phyloP scores from a whole-genome alignment of 2,888 invertebrate genomes.

The Amphipoea oculea region DNA sequence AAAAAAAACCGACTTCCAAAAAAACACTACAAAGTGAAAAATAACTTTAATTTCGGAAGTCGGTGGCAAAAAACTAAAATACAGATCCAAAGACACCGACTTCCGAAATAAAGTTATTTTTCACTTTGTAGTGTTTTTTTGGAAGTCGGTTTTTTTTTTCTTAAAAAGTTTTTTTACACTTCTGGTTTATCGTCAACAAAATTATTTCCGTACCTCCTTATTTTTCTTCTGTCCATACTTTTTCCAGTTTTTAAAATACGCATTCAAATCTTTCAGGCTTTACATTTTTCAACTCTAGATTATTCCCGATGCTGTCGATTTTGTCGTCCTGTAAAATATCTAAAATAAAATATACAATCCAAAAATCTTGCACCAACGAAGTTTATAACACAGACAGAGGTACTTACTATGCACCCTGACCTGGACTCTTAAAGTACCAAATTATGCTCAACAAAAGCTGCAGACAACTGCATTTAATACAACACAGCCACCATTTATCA shows the following conservation, averaged over 20 bases:
- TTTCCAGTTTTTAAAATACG: not conserved
- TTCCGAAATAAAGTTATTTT: no score
- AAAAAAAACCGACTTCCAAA: no score
- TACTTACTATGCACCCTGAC: conserved; percentile 76
- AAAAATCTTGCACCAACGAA: conserved; percentile 63
- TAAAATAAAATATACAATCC: conserved; percentile 8
- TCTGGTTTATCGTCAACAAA: not conserved
- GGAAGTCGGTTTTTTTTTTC: no score
- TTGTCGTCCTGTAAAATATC: not conserved
- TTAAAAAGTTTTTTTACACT: no score
- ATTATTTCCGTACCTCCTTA: no score
- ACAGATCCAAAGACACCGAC: no score
- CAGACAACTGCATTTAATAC: conserved; percentile 85
- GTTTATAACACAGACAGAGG: conserved; percentile 69
- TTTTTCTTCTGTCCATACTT: not conserved
- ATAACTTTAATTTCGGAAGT: no score
- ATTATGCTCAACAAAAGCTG: conserved; percentile 82
- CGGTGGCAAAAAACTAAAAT: no score
- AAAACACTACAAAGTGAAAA: no score
- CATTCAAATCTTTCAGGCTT: not conserved
- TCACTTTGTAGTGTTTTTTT: no score
- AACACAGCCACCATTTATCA: conserved; percentile 76
- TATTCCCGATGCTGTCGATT: not conserved
- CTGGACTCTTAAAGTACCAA: conserved; percentile 81
- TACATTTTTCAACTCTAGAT: not conserved